Base-by-base conservation (phyloP, 2,888 invertebrate species). In the Drosophila limbata region DNA sequence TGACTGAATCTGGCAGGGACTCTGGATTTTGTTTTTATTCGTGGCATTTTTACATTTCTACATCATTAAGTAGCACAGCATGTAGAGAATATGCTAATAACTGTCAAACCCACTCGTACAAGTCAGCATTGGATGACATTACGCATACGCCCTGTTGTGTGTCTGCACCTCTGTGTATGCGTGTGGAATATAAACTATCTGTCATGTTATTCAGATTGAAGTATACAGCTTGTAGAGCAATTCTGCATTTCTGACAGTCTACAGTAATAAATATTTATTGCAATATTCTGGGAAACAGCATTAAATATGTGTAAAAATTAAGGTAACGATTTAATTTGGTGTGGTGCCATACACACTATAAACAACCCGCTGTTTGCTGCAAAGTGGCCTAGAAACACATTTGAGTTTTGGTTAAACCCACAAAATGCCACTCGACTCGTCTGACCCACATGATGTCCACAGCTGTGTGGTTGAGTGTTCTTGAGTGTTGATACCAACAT, bases 31-130 rank as follows among this genome's bases (percentile, higher is more conserved):
- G 31, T 65, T 72, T 63, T 50, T 45, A 60, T 40, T 50, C 39
- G 21, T 45, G 50, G 13, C 52, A 63, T 57, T 52, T 57, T 64
- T 69, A 71, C 86, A 77, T 81, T 79, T 79, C 71, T 79, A 84
- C 86, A 79, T 86, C 81, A 81, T 86, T 81, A 86, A 81, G 84
- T 84, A 63, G 79, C 81, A 66, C 73, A 69, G 77, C 69, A 70
- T 74, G 79, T 67, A 62, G 70, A 57, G 69, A 79, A 84, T 79
- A 86, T 84, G 77, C 79, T 81, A 79, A 84, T 84, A 84, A 71
- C 48, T 64, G 33, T 37, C 47, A 39, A 42, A 50, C 37, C 44
- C 42, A 68, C 39, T 39, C 68, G 3, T 47, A 35, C 59, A 45
- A 60, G 31, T 2, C 61, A 61, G 63, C 64, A 45, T 63, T 53